These are phyloP conservation scores for Tiliacea citrago DNA, from an alignment of 2,888 invertebrate genomes.

Conservation along the genomic window DNA sequence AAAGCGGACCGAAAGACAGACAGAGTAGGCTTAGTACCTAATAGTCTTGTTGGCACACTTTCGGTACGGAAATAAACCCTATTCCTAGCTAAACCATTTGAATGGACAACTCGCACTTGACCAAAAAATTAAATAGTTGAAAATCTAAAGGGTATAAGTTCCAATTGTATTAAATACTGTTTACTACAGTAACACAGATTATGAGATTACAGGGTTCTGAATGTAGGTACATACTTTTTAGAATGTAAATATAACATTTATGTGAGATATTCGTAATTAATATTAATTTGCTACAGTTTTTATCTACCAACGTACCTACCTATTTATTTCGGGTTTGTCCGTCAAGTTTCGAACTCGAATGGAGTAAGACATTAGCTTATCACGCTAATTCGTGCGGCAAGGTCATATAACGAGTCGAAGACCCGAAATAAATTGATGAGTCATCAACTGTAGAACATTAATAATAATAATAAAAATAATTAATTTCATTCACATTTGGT, in stretches of 20 bases:
- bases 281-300: background rate
- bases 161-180: no score
- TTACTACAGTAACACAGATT: no score
- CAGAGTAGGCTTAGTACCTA: background rate
- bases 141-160: no score
- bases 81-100: background rate
- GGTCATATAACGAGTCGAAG: slow-evolving; percentile 28
- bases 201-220: no score
- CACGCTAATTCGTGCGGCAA: slow-evolving; percentile 3
- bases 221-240: background rate
- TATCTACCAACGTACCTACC: background rate
- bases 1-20: background rate
- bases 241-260: background rate
- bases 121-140: no score
- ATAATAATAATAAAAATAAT: slow-evolving; percentile 17
- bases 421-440: slow-evolving; percentile 20
- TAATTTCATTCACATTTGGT: slow-evolving; percentile 18
- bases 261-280: slow-evolving; percentile 1
- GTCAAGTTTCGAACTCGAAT: background rate
- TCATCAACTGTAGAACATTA: slow-evolving; percentile 7
- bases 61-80: background rate
- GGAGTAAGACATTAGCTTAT: background rate
- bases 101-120: background rate
- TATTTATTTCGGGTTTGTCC: background rate
- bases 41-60: background rate